phyloP scores from a whole-genome alignment of 1,140 invertebrate genomes.

The Hestina assimilis region DNA sequence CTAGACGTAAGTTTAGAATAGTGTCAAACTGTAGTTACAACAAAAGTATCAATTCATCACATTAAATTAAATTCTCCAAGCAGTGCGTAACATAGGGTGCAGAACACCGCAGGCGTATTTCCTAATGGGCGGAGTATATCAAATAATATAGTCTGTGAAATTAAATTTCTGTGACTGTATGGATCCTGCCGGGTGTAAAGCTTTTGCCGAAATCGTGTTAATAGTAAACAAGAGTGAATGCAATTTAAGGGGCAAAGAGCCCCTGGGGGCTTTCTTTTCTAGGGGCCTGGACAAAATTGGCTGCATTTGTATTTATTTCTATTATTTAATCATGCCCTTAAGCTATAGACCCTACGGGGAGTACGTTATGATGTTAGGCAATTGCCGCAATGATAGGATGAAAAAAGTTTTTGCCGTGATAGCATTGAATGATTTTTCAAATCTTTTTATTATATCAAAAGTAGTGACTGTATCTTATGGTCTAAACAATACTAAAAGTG shows the following conservation, averaged over 20 bases:
- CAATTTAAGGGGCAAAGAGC: constrained; percentile 9
- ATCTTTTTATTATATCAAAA: no score
- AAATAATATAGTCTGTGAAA: not conserved
- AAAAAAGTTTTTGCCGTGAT: no score
- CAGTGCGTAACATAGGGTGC: constrained; percentile 3
- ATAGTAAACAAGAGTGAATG: constrained; percentile 13
- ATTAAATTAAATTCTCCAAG: no score
- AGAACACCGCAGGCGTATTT: constrained; percentile 12
- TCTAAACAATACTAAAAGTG: no score
- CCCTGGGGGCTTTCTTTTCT: constrained; percentile 1
- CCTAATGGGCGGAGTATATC: not conserved
- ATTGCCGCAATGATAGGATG: no score
- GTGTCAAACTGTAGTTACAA: no score
- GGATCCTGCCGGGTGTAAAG: not conserved
- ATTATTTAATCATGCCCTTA: not conserved
- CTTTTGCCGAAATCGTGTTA: constrained; percentile 4
- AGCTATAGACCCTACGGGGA: not conserved
- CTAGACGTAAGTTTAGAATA: no score
- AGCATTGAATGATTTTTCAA: no score
- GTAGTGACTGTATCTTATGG: no score
- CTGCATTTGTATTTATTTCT: not conserved
- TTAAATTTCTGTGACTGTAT: not conserved
- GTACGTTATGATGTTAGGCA: not conserved
- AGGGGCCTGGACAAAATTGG: not conserved
- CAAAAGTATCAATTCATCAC: no score